phyloP scores from a whole-genome alignment of 2,797 vertebrate genomes.

The Etheostoma nigrum region DNA sequence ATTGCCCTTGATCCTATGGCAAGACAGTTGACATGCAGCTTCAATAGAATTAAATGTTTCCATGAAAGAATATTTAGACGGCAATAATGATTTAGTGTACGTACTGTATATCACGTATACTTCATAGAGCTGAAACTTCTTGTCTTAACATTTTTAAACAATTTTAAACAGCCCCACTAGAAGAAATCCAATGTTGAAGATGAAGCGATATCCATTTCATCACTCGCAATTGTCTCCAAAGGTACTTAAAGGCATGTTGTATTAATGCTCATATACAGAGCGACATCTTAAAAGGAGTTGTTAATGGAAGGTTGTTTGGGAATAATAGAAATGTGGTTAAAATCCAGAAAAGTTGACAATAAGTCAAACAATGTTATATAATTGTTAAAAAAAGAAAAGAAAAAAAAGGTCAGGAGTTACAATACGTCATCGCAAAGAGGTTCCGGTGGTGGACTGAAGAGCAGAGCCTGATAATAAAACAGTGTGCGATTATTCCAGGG shows the following conservation, averaged over 20 bases:
- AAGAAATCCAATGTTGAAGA: neutral
- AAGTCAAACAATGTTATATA: neutral
- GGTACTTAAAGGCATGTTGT: neutral
- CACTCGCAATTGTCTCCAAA: neutral
- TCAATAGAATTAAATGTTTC: neutral
- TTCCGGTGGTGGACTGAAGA: neutral
- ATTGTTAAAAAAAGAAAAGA: neutral
- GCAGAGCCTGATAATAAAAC: neutral
- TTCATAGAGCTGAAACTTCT: neutral
- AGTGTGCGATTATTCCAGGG: slow-evolving; percentile 12
- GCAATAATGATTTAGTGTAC: neutral
- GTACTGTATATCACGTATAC: neutral
- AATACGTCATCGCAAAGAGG: neutral
- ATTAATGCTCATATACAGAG: neutral
- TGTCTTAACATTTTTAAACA: neutral
- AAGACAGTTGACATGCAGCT: neutral
- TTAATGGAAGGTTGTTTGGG: neutral
- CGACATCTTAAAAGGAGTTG: neutral
- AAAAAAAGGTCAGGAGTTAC: neutral
- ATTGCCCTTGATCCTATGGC: neutral
- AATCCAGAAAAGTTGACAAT: neutral
- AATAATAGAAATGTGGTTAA: neutral
- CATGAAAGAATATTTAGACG: neutral
- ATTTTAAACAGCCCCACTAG: neutral
- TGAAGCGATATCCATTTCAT: neutral